Evolutionary conservation across 2,113 vertebrate species (phyloP), one percentile per base, ranked within the genome.

Genomic region (Oncorhynchus keta): DNA sequence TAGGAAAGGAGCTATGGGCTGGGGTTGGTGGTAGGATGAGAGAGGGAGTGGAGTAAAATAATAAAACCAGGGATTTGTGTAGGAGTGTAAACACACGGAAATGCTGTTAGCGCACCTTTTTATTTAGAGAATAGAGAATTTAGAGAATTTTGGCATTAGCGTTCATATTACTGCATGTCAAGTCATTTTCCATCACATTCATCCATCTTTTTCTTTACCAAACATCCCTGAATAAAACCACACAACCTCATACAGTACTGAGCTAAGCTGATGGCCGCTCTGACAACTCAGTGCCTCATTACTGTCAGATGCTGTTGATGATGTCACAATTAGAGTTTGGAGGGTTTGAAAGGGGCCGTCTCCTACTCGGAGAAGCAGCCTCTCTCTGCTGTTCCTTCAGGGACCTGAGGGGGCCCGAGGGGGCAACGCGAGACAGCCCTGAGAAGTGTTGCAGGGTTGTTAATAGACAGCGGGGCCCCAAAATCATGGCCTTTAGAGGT

Each of bases 401-500:
- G 88, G 91, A 91, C 35, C 9, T 45, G 39, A 45, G 39, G 39
- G 39, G 39, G 39, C 8, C 9, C 86, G 83, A 81, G 84, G 79
- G 83, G 88, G 89, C 89, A 86, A 80, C 79, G 81, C 20, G 81
- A 78, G 81, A 82, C 86, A 91, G 87, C 86, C 86, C 86, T 87
- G 89, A 91, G 89, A 86, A 90, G 89, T 88, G 89, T 85, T 85
- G 73, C 87, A 78, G 88, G 87, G 89, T 85, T 93, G 86, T 89
- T 91, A 91, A 91, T 91, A 91, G 89, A 92, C 89, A 92, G 89
- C 84, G 81, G 83, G 86, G 89, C 82, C 87, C 89, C 81, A 87
- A 84, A 91, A 88, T 83, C 81, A 74, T 88, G 89, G 81, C 90
- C 89, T 91, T 90, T 90, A 83, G 87, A 91, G 90, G 84, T 81